Percentiles rank a stretch among this genome's conserved stretches.
phyloP scores from a whole-genome alignment of 64 coral and sea anemone genomes.

The Montipora foliosa region DNA sequence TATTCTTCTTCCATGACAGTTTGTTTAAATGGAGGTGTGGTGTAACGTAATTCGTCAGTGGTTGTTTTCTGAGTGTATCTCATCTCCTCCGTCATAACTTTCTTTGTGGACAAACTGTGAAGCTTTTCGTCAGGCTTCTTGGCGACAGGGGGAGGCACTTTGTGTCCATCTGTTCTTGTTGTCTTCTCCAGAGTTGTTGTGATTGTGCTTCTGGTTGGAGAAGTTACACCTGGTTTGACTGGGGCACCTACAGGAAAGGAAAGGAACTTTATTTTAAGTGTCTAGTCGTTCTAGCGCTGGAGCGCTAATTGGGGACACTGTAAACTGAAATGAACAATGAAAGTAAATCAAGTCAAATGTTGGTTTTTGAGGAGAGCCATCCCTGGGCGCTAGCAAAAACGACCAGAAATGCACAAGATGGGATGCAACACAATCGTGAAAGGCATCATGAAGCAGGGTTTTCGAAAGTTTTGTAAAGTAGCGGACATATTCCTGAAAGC shows the following conservation, averaged over 20 bases:
- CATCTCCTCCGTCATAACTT: conserved; percentile 49
- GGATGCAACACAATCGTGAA: too few relatives aligned
- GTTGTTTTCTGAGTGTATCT: conserved; percentile 61
- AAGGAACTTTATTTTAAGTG: too few relatives aligned
- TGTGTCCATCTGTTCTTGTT: conserved; percentile 44
- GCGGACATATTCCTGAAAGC: too few relatives aligned
- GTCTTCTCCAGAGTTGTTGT: conserved; percentile 84
- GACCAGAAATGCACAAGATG: too few relatives aligned
- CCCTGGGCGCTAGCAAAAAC: too few relatives aligned
- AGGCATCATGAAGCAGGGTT: too few relatives aligned
- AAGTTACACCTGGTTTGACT: conserved; percentile 18
- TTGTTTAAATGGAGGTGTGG: conserved; percentile 40
- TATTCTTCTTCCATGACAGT: conserved; percentile 60
- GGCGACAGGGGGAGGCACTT: conserved; percentile 51
- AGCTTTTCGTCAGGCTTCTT: conserved; percentile 79
- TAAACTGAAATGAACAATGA: too few relatives aligned
- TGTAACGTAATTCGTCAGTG: conserved; percentile 32
- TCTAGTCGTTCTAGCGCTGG: too few relatives aligned
- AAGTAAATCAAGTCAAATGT: too few relatives aligned
- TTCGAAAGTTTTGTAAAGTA: too few relatives aligned
- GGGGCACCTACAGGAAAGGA: neutral
- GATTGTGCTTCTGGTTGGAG: conserved; percentile 30
- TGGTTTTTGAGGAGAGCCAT: too few relatives aligned
- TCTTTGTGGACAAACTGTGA: conserved; percentile 33
- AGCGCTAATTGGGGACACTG: too few relatives aligned